Percentiles rank a stretch among this genome's conserved stretches.
phyloP scores from a whole-genome alignment of 2,797 vertebrate genomes.

The Oreonectes daqikongensis region DNA sequence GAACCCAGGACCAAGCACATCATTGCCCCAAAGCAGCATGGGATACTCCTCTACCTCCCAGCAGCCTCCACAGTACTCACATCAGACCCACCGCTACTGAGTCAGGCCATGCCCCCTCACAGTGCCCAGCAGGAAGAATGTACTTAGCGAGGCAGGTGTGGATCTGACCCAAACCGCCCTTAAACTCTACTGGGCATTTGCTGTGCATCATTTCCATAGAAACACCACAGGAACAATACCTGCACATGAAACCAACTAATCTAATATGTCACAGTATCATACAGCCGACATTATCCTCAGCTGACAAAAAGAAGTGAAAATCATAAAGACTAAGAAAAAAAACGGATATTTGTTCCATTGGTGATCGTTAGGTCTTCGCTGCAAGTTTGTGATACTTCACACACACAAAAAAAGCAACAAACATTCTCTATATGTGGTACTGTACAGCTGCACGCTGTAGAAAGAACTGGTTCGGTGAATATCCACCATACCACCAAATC shows the following conservation, averaged over 20 bases:
- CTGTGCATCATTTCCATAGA: slow-evolving; percentile 47
- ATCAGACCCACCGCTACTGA: slow-evolving; percentile 99
- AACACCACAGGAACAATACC: slow-evolving; percentile 48
- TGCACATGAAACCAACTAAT: slow-evolving; percentile 53
- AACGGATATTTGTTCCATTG: slow-evolving; percentile 75
- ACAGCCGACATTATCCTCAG: slow-evolving; percentile 35
- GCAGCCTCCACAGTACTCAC: slow-evolving; percentile 99
- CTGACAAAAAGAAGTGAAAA: slow-evolving; percentile 34
- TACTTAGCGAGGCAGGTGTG: slow-evolving; percentile 70
- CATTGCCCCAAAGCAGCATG: slow-evolving; percentile 99
- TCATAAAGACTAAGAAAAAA: slow-evolving; percentile 35
- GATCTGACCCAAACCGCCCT: slow-evolving; percentile 7
- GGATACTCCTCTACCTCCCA: slow-evolving; percentile 99
- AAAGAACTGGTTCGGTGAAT: slow-evolving; percentile 53
- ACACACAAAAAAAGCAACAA: slow-evolving; percentile 52
- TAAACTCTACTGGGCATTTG: slow-evolving; percentile 58
- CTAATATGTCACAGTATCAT: slow-evolving; percentile 13
- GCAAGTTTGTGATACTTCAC: slow-evolving; percentile 58
- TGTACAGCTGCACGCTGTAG: slow-evolving; percentile 54
- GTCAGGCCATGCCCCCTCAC: slow-evolving; percentile 65
- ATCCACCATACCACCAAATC: slow-evolving; percentile 50
- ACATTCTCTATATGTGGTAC: slow-evolving; percentile 53
- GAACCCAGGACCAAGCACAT: slow-evolving; percentile 99
- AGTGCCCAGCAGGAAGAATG: slow-evolving; percentile 73
- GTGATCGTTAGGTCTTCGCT: slow-evolving; percentile 78